Evolutionary conservation across 2,113 vertebrate genomes (phyloP), one percentile per base, ranked within the genome.

Genomic region (Hemibagrus wyckioides): DNA sequence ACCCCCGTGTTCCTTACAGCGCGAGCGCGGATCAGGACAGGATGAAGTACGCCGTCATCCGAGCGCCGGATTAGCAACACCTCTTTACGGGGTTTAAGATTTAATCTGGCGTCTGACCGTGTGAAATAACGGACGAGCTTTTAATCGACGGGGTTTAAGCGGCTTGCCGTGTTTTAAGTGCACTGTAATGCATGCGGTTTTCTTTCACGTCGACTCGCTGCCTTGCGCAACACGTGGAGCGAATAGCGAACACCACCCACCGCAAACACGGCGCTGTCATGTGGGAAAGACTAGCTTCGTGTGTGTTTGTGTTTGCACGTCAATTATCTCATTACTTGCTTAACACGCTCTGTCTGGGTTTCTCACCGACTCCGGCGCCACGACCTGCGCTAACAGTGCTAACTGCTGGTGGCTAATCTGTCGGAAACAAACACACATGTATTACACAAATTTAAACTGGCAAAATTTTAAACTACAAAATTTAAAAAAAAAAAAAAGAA

Each of bases 261-360:
- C 67, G 11, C 28, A 23, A 80, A 19, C 30, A 23, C 15, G 10
- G 4, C 50, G 19, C 77, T 6, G 19, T 80, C 77, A 65, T 75
- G 17, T 75, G 30, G 39, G 52, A 82, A 80, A 82, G 39, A 57
- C 52, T 50, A 15, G 67, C 54, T 7, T 48, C 44, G 2, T 54
- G 59, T 59, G 75, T 73, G 59, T 87, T 4, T 71, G 33, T 84
- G 52, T 88, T 82, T 84, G 75, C 50, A 61, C 11, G 33, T 59
- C 59, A 85, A 82, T 87, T 88, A 85, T 41, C 30, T 86, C 87
- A 88, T 83, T 88, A 73, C 57, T 87, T 75, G 33, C 69, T 84
- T 84, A 86, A 86, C 71, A 88, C 75, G 85, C 76, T 69, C 75
- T 61, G 87, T 88, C 89, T 86, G 85, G 54, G 69, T 81, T 87